Percentiles rank a stretch among this genome's conserved stretches.
Conservation (phyloP, 2,888 invertebrate genomes). For the Apamea anceps region DNA sequence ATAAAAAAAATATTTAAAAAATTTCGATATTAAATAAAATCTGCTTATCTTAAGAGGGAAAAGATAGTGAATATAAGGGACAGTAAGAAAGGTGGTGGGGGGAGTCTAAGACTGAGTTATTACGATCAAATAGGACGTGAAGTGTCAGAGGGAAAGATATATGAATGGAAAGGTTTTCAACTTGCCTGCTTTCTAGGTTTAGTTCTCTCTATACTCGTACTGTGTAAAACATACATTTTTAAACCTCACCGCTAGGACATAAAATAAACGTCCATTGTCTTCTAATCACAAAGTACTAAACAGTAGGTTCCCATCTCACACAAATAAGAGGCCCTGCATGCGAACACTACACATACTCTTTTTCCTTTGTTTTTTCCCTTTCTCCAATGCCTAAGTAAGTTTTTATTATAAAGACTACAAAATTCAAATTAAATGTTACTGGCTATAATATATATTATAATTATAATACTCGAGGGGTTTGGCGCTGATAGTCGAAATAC, state of each 20-base stretch:
- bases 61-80: slow-evolving; percentile 40
- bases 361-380: too few relatives aligned
- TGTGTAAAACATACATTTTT: not conserved
- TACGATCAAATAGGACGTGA: slow-evolving; percentile 48
- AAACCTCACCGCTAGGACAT: not conserved
- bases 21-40: slow-evolving; percentile 14
- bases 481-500: too few relatives aligned
- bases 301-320: too few relatives aligned
- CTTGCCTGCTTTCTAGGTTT: not conserved
- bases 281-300: not conserved
- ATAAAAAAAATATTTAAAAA: not conserved
- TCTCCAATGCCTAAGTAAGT: too few relatives aligned
- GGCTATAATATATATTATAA: too few relatives aligned
- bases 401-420: too few relatives aligned
- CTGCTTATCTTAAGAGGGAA: slow-evolving; percentile 32
- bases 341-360: too few relatives aligned
- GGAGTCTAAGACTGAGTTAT: slow-evolving; percentile 54
- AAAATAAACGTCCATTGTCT: not conserved
- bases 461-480: too few relatives aligned
- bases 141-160: slow-evolving; percentile 48
- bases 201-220: too few relatives aligned
- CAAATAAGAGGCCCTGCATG: too few relatives aligned
- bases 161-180: slow-evolving; percentile 34
- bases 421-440: too few relatives aligned
- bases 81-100: slow-evolving; percentile 1